Base-by-base conservation (phyloP, 1,140 invertebrate genomes). In the Lepeophtheirus salmonis region DNA sequence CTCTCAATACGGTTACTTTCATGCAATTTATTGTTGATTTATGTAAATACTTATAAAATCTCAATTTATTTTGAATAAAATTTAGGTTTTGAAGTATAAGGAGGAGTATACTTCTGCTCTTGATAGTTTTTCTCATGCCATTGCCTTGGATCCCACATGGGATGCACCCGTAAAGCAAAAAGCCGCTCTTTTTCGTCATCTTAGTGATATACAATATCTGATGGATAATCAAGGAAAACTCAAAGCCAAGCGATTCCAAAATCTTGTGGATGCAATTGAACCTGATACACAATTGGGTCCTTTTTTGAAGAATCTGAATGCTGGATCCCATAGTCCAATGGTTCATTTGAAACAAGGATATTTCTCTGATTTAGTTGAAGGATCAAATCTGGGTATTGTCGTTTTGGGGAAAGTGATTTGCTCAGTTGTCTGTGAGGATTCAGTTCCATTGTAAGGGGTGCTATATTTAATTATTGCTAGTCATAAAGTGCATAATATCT, bases 321-420 rank as follows among this genome's bases (percentile, higher is more conserved):
- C 41, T 64, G 61, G 63, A 58, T 51, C 64, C 56, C 66, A 63
- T 60, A 59, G 64, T 63, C 62, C 62, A 66, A 65, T 64, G 65
- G 56, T 54, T 59, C 66, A 66, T 56, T 66, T 52, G 64, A 64
- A 64, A 65, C 63, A 22, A 59, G 56, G n/a, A 25, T 56, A 56
- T 48, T 51, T 22, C 16, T 53, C 23, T 48, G 69, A 77, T 50
- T 68, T 84, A 41, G 68, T 71, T 52, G 60, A 68, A 23, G 81
- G 80, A 51, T 62, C 78, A 3, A 83, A 84, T 70, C 63, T 74
- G 21, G 78, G 79, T 62, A 82, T 80, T 72, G 79, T 86, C 1
- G 66, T 87, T 2, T 67, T 83, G 30, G 84, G 83, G 4, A 83
- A 81, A 72, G 85, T 88, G n/a, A 79, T 87, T 1, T 85, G 82